A percentile compares a stretch with the other conserved stretches of the same genome.
Conservation (phyloP, 1,140 invertebrate genomes). For the Lucilia cuprina region DNA sequence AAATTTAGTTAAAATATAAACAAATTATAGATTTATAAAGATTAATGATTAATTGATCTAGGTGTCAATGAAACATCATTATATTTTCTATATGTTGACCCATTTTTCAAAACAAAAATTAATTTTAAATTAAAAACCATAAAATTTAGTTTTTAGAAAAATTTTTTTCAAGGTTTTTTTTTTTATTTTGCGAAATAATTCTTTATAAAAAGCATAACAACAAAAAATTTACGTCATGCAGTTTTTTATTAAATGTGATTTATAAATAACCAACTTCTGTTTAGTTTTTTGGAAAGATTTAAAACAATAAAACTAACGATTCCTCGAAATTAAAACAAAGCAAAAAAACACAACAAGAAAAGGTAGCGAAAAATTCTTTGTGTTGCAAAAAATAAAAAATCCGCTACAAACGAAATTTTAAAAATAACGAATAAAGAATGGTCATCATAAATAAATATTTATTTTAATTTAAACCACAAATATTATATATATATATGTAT, state of each 20-base stretch:
- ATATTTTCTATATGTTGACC: neutral
- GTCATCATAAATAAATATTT: neutral
- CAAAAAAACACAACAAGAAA: too few species aligned
- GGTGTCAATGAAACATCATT: neutral
- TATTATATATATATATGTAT: too few species aligned
- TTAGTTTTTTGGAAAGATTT: neutral
- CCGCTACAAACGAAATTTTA: neutral
- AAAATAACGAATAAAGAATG: neutral
- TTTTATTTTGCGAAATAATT: neutral
- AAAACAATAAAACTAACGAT: conserved; percentile 5
- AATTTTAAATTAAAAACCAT: neutral
- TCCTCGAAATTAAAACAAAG: neutral
- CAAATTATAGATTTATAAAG: neutral
- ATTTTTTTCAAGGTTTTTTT: neutral
- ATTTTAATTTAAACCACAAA: too few species aligned
- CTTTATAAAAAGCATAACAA: neutral
- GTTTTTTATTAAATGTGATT: neutral
- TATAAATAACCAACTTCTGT: neutral
- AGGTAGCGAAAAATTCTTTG: neutral
- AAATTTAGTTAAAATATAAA: too few species aligned
- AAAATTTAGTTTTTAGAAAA: neutral
- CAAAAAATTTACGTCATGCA: neutral
- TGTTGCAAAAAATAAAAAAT: neutral
- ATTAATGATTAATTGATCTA: neutral
- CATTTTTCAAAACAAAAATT: neutral